These are phyloP conservation scores for Suillia variegata DNA, from an alignment of 2,888 invertebrate genomes.

Conservation along the genomic window DNA sequence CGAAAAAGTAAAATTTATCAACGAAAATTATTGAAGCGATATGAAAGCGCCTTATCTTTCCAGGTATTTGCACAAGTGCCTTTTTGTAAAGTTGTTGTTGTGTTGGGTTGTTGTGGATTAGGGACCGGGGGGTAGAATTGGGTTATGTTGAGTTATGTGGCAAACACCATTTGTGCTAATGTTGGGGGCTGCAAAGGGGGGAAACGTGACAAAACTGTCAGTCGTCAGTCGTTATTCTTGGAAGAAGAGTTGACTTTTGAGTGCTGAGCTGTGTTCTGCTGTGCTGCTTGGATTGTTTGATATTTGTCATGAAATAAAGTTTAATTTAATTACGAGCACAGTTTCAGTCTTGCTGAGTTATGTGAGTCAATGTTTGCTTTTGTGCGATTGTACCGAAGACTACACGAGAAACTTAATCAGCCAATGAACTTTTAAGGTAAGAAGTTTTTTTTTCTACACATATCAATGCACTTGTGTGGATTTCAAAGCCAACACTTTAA, in stretches of 20 bases:
- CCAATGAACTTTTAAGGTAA: neutral
- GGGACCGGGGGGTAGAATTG: neutral
- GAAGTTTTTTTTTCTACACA: no score
- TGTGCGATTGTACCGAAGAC: neutral
- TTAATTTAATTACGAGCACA: neutral
- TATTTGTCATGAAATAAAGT: neutral
- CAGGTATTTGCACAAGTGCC: conserved; percentile 21
- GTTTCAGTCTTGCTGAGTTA: neutral
- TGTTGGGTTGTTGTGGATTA: neutral
- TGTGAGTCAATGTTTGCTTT: neutral
- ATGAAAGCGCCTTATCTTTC: conserved; percentile 16
- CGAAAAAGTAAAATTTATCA: neutral
- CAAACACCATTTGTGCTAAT: conserved; percentile 16
- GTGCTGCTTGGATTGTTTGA: neutral
- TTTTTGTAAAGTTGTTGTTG: neutral
- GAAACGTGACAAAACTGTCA: neutral
- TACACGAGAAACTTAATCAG: neutral
- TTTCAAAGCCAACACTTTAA: no score
- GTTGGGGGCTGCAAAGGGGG: neutral
- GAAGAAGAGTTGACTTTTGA: neutral
- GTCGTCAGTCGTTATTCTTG: no score
- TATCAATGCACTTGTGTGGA: neutral
- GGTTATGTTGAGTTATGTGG: neutral
- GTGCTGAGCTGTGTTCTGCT: neutral
- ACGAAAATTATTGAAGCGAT: conserved; percentile 17